phyloP scores from a whole-genome alignment of 2,113 vertebrate species.

The Casuarius casuarius region DNA sequence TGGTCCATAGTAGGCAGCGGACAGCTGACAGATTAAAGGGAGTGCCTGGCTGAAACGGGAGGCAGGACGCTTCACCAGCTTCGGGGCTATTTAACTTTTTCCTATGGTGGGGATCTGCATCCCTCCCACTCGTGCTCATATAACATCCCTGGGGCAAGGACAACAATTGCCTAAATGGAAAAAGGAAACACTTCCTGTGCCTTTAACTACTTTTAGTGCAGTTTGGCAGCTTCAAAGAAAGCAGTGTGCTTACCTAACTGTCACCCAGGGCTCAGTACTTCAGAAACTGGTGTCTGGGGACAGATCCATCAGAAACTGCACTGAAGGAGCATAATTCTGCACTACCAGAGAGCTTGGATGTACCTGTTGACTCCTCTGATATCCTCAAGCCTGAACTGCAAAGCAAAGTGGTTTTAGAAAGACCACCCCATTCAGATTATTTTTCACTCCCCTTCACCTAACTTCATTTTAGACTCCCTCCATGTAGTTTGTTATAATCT shows the following conservation, averaged over 20 bases:
- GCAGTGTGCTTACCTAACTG: background rate
- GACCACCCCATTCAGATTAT: fast-evolving
- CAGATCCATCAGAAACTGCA: background rate
- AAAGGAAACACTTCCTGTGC: conserved; percentile 66
- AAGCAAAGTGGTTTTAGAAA: background rate
- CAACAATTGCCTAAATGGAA: conserved; percentile 58
- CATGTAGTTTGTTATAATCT: fast-evolving
- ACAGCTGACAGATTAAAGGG: conserved; percentile 56
- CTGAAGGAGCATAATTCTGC: background rate
- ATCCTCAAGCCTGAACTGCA: background rate
- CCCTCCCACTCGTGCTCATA: conserved; percentile 20
- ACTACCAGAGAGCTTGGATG: background rate
- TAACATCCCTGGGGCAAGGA: conserved; percentile 57
- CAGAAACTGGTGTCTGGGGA: background rate
- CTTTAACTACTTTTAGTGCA: conserved; percentile 54
- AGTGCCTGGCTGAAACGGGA: background rate
- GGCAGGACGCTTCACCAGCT: conserved; percentile 1
- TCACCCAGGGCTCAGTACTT: background rate
- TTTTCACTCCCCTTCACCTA: background rate
- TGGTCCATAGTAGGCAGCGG: conserved; percentile 6
- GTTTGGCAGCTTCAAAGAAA: conserved; percentile 62
- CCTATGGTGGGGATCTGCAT: background rate
- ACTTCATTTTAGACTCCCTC: background rate
- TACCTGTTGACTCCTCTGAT: background rate
- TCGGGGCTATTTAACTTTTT: conserved; percentile 1